Evolutionary conservation across 2,888 invertebrate genomes (phyloP).

Genomic region (Caenorhabditis sp.): DNA sequence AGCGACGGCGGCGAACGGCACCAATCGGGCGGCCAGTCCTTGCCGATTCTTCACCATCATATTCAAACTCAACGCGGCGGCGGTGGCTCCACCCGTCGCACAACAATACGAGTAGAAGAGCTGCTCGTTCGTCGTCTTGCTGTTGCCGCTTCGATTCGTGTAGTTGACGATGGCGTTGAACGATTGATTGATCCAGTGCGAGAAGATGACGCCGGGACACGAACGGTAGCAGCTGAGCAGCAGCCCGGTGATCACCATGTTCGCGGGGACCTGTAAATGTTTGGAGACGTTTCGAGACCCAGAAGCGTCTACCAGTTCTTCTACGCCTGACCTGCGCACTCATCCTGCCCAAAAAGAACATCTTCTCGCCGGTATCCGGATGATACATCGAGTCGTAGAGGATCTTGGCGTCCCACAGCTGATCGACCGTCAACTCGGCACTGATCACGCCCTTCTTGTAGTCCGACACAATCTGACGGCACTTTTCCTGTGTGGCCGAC

Average conservation of each 20-base stretch:
- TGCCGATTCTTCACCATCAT: constrained; percentile 80
- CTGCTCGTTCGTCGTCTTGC: constrained; percentile 81
- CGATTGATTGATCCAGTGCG: constrained; percentile 86
- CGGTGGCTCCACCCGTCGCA: constrained; percentile 65
- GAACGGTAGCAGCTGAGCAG: constrained; percentile 97
- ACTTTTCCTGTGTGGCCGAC: constrained; percentile 85
- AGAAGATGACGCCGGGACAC: constrained; percentile 91
- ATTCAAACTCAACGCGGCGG: constrained; percentile 62
- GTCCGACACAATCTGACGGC: constrained; percentile 86
- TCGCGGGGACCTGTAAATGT: constrained; percentile 85
- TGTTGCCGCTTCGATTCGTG: constrained; percentile 86
- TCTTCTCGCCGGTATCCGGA: constrained; percentile 97
- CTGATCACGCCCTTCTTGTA: constrained; percentile 84
- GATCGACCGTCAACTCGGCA: constrained; percentile 85
- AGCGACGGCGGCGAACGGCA: constrained; percentile 94
- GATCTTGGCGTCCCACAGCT: constrained; percentile 92
- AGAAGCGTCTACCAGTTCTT: too few relatives aligned
- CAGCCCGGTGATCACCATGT: constrained; percentile 94
- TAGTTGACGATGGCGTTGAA: constrained; percentile 99
- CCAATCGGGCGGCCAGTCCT: constrained; percentile 88
- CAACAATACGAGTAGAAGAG: constrained; percentile 79
- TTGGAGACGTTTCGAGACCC: too few relatives aligned
- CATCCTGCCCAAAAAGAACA: constrained; percentile 93
- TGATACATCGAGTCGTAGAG: constrained; percentile 97
- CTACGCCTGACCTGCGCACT: constrained; percentile 94